phyloP scores from a whole-genome alignment of 2,797 vertebrate species.

The Microctenopoma stevenorrisi region DNA sequence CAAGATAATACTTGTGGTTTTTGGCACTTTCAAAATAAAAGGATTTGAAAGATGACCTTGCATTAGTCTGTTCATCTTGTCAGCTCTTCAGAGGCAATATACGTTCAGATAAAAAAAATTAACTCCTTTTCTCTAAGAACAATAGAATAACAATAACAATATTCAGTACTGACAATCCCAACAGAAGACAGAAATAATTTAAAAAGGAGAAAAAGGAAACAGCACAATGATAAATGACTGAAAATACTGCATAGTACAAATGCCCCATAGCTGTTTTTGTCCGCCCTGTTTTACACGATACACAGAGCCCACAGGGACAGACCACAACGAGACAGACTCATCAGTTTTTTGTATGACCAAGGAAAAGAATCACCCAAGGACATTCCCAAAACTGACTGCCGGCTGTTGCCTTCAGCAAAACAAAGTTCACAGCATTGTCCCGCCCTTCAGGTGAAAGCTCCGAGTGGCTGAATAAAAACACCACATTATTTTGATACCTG shows the following conservation, averaged over 20 bases:
- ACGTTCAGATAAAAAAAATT: constrained; percentile 65
- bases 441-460: constrained; percentile 57
- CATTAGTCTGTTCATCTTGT: constrained; percentile 64
- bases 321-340: constrained; percentile 74
- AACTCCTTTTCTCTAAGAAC: constrained; percentile 59
- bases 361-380: constrained; percentile 62
- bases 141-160: constrained; percentile 82
- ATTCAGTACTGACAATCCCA: constrained; percentile 76
- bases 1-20: constrained; percentile 74
- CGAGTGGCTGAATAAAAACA: constrained; percentile 61
- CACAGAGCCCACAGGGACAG: constrained; percentile 72
- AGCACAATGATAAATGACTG: constrained; percentile 81
- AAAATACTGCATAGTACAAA: constrained; percentile 89
- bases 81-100: constrained; percentile 66
- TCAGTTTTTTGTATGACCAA: constrained; percentile 68
- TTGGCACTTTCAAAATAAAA: constrained; percentile 84
- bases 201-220: constrained; percentile 76
- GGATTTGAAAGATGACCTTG: constrained; percentile 61
- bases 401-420: constrained; percentile 60
- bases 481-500: constrained; percentile 64
- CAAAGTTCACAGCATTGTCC: constrained; percentile 51
- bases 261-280: constrained; percentile 72
- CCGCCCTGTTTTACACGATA: constrained; percentile 64
- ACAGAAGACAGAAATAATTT: constrained; percentile 82
- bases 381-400: constrained; percentile 66